Evolutionary conservation across 2,113 vertebrate species (phyloP).

Genomic region (Vulpes lagopus): DNA sequence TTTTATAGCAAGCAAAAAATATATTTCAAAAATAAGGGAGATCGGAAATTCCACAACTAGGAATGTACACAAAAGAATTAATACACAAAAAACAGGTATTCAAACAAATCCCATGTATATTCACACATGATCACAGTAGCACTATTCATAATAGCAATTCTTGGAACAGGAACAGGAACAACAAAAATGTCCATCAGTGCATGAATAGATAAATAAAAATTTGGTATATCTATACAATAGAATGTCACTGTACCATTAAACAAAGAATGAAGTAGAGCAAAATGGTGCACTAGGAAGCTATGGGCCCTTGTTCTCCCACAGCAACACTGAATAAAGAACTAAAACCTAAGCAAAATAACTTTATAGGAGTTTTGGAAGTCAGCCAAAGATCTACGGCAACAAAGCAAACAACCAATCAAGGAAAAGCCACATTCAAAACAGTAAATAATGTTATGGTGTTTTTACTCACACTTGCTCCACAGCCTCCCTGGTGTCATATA

Average conservation of each 20-base stretch:
- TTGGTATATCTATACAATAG: neutral
- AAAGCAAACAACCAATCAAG: neutral
- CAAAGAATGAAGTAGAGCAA: neutral
- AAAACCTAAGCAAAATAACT: neutral
- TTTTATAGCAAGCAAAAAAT: neutral
- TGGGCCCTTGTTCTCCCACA: neutral
- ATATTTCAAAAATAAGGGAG: neutral
- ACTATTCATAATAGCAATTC: neutral
- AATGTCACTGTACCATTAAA: neutral
- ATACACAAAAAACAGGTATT: neutral
- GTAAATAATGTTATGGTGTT: neutral
- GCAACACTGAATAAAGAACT: conserved; percentile 9
- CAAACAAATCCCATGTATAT: neutral
- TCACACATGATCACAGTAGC: neutral
- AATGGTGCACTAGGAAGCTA: neutral
- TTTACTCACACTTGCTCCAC: neutral
- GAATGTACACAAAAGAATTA: neutral
- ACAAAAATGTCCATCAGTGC: neutral
- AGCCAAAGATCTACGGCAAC: neutral
- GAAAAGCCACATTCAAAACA: neutral
- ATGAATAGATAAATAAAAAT: neutral
- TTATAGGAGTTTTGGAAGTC: neutral
- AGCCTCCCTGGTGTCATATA: neutral
- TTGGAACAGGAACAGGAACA: neutral
- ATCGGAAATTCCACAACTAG: neutral